These are phyloP conservation scores for Eleginops maclovinus DNA, from an alignment of 2,113 vertebrate genomes.

Conservation along the genomic window DNA sequence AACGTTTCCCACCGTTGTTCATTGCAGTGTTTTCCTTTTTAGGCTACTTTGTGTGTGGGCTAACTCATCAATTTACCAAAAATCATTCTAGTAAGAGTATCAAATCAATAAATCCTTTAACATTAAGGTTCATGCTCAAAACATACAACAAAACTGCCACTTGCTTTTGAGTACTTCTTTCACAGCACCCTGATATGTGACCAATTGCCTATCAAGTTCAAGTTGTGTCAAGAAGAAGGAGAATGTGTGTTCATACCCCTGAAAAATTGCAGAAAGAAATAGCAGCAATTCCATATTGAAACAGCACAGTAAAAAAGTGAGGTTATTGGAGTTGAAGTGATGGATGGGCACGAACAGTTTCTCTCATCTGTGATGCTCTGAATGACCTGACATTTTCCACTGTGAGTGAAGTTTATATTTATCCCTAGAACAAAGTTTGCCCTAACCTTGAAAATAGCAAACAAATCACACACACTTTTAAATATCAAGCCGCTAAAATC, in stretches of 20 bases:
- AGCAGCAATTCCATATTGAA: conserved; percentile 9
- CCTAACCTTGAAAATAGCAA: neutral
- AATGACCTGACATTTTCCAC: conserved; percentile 49
- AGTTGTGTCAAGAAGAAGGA: neutral
- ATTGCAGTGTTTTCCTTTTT: neutral
- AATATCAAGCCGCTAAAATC: neutral
- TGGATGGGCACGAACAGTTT: conserved; percentile 21
- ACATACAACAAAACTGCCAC: neutral
- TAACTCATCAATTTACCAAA: neutral
- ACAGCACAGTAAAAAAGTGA: conserved; percentile 9
- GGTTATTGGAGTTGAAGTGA: conserved; percentile 39
- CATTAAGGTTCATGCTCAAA: neutral
- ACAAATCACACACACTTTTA: neutral
- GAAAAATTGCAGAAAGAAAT: conserved; percentile 3
- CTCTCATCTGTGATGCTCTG: conserved; percentile 37
- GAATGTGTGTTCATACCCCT: neutral
- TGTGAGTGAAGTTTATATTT: conserved; percentile 25
- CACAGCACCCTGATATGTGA: neutral
- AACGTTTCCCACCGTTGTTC: neutral
- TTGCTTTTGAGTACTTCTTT: neutral
- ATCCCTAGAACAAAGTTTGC: conserved; percentile 5
- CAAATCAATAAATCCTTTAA: neutral
- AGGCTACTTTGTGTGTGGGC: neutral
- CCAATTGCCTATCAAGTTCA: neutral
- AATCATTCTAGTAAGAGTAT: neutral